phyloP scores from a whole-genome alignment of 2,888 invertebrate genomes.

The Dicycla oo region DNA sequence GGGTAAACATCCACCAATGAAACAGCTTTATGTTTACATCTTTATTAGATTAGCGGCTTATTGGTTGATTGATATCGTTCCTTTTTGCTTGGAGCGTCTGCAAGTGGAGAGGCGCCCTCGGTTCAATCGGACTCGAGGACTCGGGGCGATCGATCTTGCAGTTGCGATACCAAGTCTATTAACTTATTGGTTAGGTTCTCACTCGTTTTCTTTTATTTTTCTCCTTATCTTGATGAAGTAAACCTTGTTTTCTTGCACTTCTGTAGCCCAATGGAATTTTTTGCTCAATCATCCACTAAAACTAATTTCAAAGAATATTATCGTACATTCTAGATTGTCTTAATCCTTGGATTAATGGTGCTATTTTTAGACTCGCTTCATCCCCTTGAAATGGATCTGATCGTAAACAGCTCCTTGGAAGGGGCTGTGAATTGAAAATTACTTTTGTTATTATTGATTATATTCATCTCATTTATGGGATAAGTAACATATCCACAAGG shows the following conservation, averaged over 20 bases:
- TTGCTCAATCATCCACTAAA: slow-evolving; percentile 22
- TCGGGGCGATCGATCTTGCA: slow-evolving; percentile 46
- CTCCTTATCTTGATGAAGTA: slow-evolving; percentile 23
- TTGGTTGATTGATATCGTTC: slow-evolving; percentile 46
- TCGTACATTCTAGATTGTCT: slow-evolving; percentile 28
- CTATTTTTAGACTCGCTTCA: slow-evolving; percentile 45
- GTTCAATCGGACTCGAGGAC: slow-evolving; percentile 24
- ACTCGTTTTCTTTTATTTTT: slow-evolving; percentile 18
- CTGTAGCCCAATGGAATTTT: neutral
- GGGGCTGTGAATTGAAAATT: slow-evolving; percentile 34
- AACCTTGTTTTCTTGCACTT: neutral
- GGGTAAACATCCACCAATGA: slow-evolving; percentile 41
- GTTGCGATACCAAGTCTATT: slow-evolving; percentile 45
- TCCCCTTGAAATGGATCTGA: slow-evolving; percentile 26
- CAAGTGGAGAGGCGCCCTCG: slow-evolving; percentile 23
- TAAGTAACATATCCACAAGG: neutral
- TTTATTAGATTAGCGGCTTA: slow-evolving; percentile 51
- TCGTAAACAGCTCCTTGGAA: slow-evolving; percentile 32
- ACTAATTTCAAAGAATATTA: slow-evolving; percentile 38
- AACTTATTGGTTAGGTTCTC: slow-evolving; percentile 43
- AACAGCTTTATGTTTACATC: slow-evolving; percentile 50
- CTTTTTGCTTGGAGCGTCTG: slow-evolving; percentile 27
- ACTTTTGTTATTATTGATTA: slow-evolving; percentile 36
- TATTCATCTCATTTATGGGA: slow-evolving; percentile 14
- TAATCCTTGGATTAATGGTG: slow-evolving; percentile 36